Evolutionary conservation across 2,797 vertebrate genomes (phyloP), one percentile per base, ranked within the genome.

Genomic region (Aratinga solstitialis): DNA sequence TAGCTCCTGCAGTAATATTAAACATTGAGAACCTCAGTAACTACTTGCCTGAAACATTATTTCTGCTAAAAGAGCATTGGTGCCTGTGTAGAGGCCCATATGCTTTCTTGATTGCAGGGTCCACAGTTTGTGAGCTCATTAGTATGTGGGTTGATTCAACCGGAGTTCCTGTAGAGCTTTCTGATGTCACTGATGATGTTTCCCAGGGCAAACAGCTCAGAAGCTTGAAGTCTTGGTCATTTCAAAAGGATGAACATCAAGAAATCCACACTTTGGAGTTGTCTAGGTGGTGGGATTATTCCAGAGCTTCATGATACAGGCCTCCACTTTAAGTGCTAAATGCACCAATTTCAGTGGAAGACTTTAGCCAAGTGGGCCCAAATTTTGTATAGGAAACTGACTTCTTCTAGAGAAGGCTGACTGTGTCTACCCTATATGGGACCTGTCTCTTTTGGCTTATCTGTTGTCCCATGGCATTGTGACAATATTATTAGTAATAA

Each of bases 311-410:
- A 42, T 11, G 26, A 36, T 40, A 66, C 13, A 43, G 10, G 9
- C 26, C 19, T 75, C 36, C 34, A 18, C 79, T 63, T 50, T 75
- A 13, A 27, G 17, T 47, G 19, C 9, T 63, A 72, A 63, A 47
- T 27, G 10, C 13, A 42, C 29, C 19, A 3, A 0, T 34, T 68
- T 36, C 11, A 27, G 30, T 2, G 2, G 38, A 3, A 67, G 4
- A 59, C 3, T 14, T 54, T 77, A 24, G 19, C 42, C 65, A 74
- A 48, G 29, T 11, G 23, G 15, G 3, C 7, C 32, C 36, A 67
- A 2, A 17, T 8, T 17, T 50, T 40, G 4, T 34, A 23, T 23
- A 23, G 56, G n/a, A 58, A 15, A 11, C 56, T 24, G 22, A 24
- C 18, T 66, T 43, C n/a, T 66, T 72, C n/a, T 53, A 38, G n/a